Conservation (phyloP, 2,888 invertebrate genomes). For the Acrobasis suavella region DNA sequence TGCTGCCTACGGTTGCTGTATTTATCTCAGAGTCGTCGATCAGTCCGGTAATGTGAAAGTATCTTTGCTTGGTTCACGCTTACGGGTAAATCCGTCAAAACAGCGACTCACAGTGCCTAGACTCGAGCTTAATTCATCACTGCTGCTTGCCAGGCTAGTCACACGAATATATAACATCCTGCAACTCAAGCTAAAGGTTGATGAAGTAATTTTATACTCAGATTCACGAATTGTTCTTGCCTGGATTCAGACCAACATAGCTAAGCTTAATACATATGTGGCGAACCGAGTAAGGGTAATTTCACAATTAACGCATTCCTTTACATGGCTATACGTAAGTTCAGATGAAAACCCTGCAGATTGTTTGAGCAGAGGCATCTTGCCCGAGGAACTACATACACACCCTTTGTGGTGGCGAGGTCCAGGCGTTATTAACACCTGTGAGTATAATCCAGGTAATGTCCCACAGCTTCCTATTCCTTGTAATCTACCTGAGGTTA, state of each 20-base stretch:
- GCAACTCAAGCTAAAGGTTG: background rate
- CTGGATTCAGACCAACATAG: conserved; percentile 6
- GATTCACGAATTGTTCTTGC: conserved; percentile 5
- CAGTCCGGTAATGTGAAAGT: background rate
- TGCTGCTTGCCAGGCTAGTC: conserved; percentile 4
- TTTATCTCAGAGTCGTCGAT: background rate
- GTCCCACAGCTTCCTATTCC: no score
- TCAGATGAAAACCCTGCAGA: conserved; percentile 7
- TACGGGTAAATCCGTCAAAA: background rate
- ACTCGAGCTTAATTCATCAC: background rate
- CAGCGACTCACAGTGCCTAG: background rate
- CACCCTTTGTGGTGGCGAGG: conserved; percentile 12
- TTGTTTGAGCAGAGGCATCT: conserved; percentile 10
- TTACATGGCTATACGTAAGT: background rate
- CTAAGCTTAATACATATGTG: conserved; percentile 15
- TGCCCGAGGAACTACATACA: background rate
- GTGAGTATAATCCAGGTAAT: background rate
- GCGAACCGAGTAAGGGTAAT: conserved; percentile 18
- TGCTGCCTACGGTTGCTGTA: no score
- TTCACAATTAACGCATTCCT: background rate
- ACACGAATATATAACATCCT: background rate
- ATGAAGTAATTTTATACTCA: background rate
- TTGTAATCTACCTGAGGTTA: conserved; percentile 8
- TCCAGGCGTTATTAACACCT: background rate
- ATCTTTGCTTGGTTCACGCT: background rate